Conservation (phyloP, 2,888 invertebrate genomes). For the Lysandra coridon region DNA sequence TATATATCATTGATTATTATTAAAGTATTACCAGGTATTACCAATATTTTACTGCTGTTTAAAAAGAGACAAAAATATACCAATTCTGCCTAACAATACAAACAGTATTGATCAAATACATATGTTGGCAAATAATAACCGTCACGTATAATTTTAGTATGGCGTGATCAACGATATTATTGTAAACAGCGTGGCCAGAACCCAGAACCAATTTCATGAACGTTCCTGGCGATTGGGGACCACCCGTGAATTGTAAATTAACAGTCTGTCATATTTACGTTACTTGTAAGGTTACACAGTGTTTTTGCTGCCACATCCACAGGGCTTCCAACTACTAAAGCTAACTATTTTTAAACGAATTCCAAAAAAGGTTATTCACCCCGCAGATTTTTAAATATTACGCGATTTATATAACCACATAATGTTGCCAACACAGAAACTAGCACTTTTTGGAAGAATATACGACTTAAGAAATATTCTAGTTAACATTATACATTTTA, state of each 20-base stretch:
- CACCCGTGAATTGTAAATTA: slow-evolving; percentile 35
- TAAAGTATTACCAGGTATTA: neutral
- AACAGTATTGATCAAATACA: slow-evolving; percentile 9
- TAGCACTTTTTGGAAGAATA: neutral
- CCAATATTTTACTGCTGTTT: neutral
- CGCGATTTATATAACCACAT: neutral
- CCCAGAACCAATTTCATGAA: slow-evolving; percentile 36
- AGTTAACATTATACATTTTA: neutral
- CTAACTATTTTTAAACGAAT: neutral
- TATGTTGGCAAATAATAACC: slow-evolving; percentile 21
- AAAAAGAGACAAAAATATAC: neutral
- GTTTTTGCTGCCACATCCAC: slow-evolving; percentile 24
- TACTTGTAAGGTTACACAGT: slow-evolving; percentile 30
- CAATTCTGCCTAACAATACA: neutral
- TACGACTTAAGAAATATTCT: neutral
- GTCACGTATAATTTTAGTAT: slow-evolving; percentile 25
- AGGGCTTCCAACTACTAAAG: neutral
- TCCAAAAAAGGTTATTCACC: no score
- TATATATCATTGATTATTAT: no score
- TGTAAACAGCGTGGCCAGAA: slow-evolving; percentile 21
- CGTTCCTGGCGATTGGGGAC: slow-evolving; percentile 36
- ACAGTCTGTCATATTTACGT: slow-evolving; percentile 31
- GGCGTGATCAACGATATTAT: slow-evolving; percentile 26
- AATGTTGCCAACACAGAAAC: neutral
- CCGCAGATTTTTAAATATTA: neutral